A percentile compares a stretch with the other conserved stretches of the same genome.
Evolutionary conservation across 1,140 invertebrate genomes (phyloP).

Genomic region (Drosophila tropicalis): DNA sequence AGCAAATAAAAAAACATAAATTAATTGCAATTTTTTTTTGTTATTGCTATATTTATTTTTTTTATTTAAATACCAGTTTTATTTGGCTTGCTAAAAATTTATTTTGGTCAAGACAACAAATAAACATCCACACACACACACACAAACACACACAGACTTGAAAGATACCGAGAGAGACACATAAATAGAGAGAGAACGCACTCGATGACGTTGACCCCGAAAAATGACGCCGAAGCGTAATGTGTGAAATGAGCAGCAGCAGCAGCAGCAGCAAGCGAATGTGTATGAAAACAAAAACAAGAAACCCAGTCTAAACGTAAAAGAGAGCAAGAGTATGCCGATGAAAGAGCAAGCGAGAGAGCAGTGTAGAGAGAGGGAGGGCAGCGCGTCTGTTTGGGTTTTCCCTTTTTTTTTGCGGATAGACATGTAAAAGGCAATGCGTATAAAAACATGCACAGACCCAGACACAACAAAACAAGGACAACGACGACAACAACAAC

Average conservation of each 20-base stretch:
- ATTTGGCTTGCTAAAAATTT: slow-evolving; percentile 53
- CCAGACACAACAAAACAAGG: slow-evolving; percentile 57
- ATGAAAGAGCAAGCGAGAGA: slow-evolving; percentile 57
- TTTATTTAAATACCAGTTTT: slow-evolving; percentile 51
- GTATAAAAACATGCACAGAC: slow-evolving; percentile 74
- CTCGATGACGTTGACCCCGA: slow-evolving; percentile 81
- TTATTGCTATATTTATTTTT: not conserved
- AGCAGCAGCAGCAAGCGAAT: slow-evolving; percentile 61
- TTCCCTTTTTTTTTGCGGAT: slow-evolving; percentile 58
- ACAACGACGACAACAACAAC: slow-evolving; percentile 28
- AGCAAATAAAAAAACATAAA: slow-evolving; percentile 47
- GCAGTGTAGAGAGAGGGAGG: slow-evolving; percentile 16
- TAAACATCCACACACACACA: slow-evolving; percentile 34
- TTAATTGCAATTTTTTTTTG: slow-evolving; percentile 10
- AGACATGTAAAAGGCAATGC: slow-evolving; percentile 72
- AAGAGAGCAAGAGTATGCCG: slow-evolving; percentile 4
- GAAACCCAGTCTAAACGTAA: slow-evolving; percentile 59
- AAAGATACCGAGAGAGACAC: slow-evolving; percentile 7
- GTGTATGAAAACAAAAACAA: slow-evolving; percentile 77
- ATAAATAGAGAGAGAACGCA: slow-evolving; percentile 27
- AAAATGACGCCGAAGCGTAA: slow-evolving; percentile 78
- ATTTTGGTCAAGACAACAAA: slow-evolving; percentile 74
- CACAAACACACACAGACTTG: slow-evolving; percentile 12
- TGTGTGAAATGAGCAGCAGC: slow-evolving; percentile 60
- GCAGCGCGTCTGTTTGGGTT: slow-evolving; percentile 47